Evolutionary conservation across 2,888 invertebrate species (phyloP), one percentile per base, ranked within the genome.

Genomic region (Dysmachus trigonus): DNA sequence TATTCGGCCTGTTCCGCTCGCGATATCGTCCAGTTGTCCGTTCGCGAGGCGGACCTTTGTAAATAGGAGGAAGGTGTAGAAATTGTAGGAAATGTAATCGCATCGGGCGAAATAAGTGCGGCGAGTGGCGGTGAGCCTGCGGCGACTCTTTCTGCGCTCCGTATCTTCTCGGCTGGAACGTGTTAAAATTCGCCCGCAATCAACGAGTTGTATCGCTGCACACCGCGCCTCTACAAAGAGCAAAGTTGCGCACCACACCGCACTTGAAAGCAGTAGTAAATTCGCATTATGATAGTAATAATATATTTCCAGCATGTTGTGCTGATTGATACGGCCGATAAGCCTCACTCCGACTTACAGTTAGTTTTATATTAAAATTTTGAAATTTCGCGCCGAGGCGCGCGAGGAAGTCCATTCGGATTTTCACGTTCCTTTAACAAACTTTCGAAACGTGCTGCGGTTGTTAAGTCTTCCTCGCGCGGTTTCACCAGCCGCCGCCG

Each of bases 121-220:
- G 83, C 72, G 72, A 83, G 41, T 41, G n/a, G 27, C 41, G 13
- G 71, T 27, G 22, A 15, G 83, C 83, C 72, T 72, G 71, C 13
- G 72, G 83, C 71, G 10, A 31, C 72, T 30, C 10, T 83, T 83
- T 83, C 83, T 31, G 38, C 72, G 71, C 38, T 72, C 62, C 38
- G 53, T 83, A 83, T 83, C 72, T 83, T 83, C 83, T 27, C 72
- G 35, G 38, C 51, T 51, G 74, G 33, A 85, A 85, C 85, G 85
- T 85, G 85, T 85, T 85, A 85, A 85, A 85, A 85, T 85, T 85
- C 85, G 47, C 53, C 27, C 72, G 74, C 74, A 85, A 85, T 85
- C 85, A 74, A 51, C 47, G 74, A 85, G 27, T 74, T 51, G 74
- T 47, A 85, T 85, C 85, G 31, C 27, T n/a, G 73, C n/a, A 22